phyloP scores from a whole-genome alignment of 2,888 invertebrate species.

The Sabellastarte sp. region DNA sequence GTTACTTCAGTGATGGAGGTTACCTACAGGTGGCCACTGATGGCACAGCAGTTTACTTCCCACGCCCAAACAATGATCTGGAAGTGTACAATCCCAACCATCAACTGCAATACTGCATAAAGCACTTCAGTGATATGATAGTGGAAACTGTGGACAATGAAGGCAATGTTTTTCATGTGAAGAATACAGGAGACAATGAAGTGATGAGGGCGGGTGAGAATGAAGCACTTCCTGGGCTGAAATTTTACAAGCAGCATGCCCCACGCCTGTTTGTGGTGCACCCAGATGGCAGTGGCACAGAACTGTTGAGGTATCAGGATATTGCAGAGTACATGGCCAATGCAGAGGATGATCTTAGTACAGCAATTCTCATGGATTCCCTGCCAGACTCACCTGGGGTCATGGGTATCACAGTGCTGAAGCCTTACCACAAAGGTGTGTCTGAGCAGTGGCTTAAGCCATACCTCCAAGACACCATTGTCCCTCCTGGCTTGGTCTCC shows the following conservation, averaged over 20 bases:
- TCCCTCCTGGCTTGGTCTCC: conserved; percentile 51
- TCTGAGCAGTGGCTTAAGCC: conserved; percentile 54
- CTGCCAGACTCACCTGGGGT: conserved; percentile 55
- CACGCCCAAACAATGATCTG: conserved; percentile 37
- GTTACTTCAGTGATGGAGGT: conserved; percentile 49
- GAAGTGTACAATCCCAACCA: conserved; percentile 31
- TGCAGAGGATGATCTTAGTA: conserved; percentile 51
- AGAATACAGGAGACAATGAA: conserved; percentile 47
- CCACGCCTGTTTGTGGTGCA: conserved; percentile 56
- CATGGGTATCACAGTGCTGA: conserved; percentile 50
- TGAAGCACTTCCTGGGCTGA: neutral
- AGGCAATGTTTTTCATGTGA: conserved; percentile 53
- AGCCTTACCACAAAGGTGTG: conserved; percentile 43
- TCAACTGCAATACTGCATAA: conserved; percentile 45
- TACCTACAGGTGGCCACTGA: conserved; percentile 43
- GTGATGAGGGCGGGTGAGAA: conserved; percentile 30
- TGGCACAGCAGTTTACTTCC: conserved; percentile 17
- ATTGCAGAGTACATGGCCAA: conserved; percentile 49
- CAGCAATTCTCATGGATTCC: conserved; percentile 53
- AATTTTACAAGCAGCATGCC: conserved; percentile 46
- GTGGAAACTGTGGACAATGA: conserved; percentile 52
- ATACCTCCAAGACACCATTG: conserved; percentile 51
- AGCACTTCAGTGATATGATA: conserved; percentile 50
- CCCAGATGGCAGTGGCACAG: conserved; percentile 54
- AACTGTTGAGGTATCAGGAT: conserved; percentile 53